These are phyloP conservation scores for Macaria liturata DNA, from an alignment of 2,888 invertebrate species.

Conservation along the genomic window DNA sequence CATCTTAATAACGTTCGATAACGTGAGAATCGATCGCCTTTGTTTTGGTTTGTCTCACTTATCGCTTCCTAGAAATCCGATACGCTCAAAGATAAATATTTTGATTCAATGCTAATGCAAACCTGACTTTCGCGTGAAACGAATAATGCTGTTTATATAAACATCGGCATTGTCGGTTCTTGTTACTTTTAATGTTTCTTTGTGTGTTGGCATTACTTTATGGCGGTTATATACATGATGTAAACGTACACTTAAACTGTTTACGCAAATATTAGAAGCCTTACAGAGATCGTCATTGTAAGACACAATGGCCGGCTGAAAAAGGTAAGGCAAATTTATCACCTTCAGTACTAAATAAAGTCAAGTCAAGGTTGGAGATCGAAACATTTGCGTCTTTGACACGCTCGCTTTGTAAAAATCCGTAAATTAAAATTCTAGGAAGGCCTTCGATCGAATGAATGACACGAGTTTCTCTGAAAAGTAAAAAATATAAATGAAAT, in stretches of 20 bases:
- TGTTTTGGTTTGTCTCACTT: constrained; percentile 32
- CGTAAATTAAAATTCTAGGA: constrained; percentile 11
- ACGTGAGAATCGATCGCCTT: constrained; percentile 23
- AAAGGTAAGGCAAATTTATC: constrained; percentile 49
- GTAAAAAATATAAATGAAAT: constrained; percentile 46
- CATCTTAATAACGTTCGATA: constrained; percentile 29
- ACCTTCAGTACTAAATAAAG: constrained; percentile 44
- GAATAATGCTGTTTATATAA: constrained; percentile 10
- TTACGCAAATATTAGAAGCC: constrained; percentile 17
- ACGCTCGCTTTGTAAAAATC: constrained; percentile 12
- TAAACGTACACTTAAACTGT: constrained; percentile 12
- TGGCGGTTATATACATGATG: constrained; percentile 3
- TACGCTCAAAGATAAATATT: constrained; percentile 28
- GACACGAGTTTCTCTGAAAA: constrained; percentile 54
- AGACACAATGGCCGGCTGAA: constrained; percentile 37
- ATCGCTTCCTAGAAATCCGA: constrained; percentile 20
- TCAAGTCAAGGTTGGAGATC: constrained; percentile 46
- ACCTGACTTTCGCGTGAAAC: constrained; percentile 11
- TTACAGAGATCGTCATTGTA: constrained; percentile 34
- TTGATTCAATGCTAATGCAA: constrained; percentile 21
- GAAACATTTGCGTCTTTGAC: constrained; percentile 18
- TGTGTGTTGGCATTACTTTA: too few species aligned
- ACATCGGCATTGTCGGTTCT: constrained; percentile 6
- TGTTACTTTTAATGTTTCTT: constrained; percentile 1
- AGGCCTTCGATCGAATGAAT: constrained; percentile 44